Evolutionary conservation across 2,888 invertebrate genomes (phyloP), one percentile per base, ranked within the genome.

Genomic region (Drosophila testacea): DNA sequence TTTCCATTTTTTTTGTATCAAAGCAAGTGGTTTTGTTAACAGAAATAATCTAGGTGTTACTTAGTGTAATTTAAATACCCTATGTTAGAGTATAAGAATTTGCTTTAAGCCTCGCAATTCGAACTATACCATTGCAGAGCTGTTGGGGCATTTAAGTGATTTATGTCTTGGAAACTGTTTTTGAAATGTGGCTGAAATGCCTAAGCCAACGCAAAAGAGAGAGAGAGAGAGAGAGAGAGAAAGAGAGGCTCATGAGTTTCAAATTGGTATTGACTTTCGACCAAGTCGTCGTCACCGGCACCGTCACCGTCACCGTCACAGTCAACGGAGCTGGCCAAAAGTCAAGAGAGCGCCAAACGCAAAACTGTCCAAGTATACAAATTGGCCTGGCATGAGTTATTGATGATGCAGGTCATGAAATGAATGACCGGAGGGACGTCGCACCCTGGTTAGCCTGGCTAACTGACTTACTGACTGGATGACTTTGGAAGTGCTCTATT

Each of bases 301-400:
- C 30, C 46, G 22, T 39, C 34, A 10, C 38, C 51, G 46, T 28
- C 46, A 38, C 46, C 55, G 67, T 56, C n/a, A n/a, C n/a, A n/a
- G n/a, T n/a, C 56, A 48, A 39, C 51, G 38, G 10, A 56, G 54
- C 66, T 75, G 69, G 73, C 79, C 83, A 77, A 86, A 85, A 81
- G 84, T 87, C 79, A 87, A 83, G 81, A 81, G 84, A 77, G 75
- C 77, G 69, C 72, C 82, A 73, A 72, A 78, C 70, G 63, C 77
- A 85, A 85, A 85, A 83, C 86, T 86, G 88, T 86, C 77, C 83
- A 83, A 85, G 84, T 85, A 86, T 86, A 88, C 88, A 85, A 85
- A 85, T 88, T 88, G 86, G 83, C 86, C 77, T 71, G 81, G 77
- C 84, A 88, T 88, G 88, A 88, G 84, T 85, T 85, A 85, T 85